Evolutionary conservation across 2,797 vertebrate genomes (phyloP), one percentile per base, ranked within the genome.

Genomic region (Silurus lanzhouensis): DNA sequence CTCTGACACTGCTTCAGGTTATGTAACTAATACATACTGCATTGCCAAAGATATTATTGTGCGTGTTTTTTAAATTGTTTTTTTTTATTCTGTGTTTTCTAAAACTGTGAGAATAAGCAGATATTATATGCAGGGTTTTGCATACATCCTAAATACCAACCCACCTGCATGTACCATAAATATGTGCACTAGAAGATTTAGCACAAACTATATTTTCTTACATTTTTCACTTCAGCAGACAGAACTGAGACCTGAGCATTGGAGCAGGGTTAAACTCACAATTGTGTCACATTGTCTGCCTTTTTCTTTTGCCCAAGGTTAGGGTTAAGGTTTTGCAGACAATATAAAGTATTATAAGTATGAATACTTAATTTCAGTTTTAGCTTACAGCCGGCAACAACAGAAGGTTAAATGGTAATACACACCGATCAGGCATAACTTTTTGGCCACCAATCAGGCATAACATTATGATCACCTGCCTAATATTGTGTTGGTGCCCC

Each of bases 1-100:
- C 84, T 72, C 27, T 85, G 77, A 88, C 87, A 90, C 85, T 67
- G 88, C 91, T 81, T 72, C 63, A 81, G 88, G 91, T 85, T 84
- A 79, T 88, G 83, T 84, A 85, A 85, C 61, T 74, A 27, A 63
- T 31, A 83, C 61, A 78, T 61, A 46, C 31, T 79, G 22, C 44
- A 63, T 79, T 79, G 38, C 10, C 76, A 79, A 79, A 55, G 15
- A 81, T 27, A 55, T 55, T 67, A 81, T 67, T 55, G 79, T 19
- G 15, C 66, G n/a, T 55, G 27, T 67, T 52, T 81, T 31, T 66
- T 48, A 64, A 64, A 64, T 44, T 80, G 44, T 52, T 52, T 31
- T 31, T 81, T 66, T 13, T 67, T 55, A 31, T 81, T 81, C 46
- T 81, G 63, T 81, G 63, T 27, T 52, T 52, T 52, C 22, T 75